A percentile compares a stretch with the other conserved stretches of the same genome.
These are phyloP conservation scores for Myripristis murdjan DNA, from an alignment of 2,797 vertebrate genomes.

Conservation along the genomic window DNA sequence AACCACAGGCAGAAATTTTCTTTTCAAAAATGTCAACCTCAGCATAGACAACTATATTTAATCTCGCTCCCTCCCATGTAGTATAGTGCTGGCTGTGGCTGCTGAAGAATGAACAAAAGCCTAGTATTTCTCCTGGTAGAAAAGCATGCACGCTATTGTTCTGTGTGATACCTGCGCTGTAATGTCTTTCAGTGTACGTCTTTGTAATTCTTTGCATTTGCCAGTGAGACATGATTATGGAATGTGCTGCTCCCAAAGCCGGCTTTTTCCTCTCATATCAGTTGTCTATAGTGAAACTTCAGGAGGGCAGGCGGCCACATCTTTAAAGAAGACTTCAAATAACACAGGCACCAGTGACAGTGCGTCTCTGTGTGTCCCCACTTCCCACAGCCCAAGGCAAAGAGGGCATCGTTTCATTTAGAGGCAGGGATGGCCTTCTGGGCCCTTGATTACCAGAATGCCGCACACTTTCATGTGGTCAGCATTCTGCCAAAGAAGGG, in stretches of 20 bases:
- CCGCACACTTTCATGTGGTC: constrained; percentile 84
- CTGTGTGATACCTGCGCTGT: constrained; percentile 41
- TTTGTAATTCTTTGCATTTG: constrained; percentile 21
- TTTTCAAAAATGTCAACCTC: constrained; percentile 59
- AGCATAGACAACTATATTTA: constrained; percentile 65
- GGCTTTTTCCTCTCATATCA: constrained; percentile 48
- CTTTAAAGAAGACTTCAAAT: constrained; percentile 61
- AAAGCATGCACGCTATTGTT: constrained; percentile 30
- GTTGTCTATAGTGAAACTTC: constrained; percentile 52
- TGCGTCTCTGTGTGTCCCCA: constrained; percentile 62
- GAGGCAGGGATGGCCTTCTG: constrained; percentile 77
- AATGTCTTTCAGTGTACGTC: constrained; percentile 13
- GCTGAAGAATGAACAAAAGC: constrained; percentile 41
- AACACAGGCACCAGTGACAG: constrained; percentile 60
- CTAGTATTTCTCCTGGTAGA: neutral
- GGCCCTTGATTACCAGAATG: constrained; percentile 74
- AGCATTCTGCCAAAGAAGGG: constrained; percentile 73
- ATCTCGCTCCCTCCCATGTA: constrained; percentile 23
- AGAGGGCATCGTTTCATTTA: constrained; percentile 74
- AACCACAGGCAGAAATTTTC: constrained; percentile 60
- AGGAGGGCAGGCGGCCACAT: constrained; percentile 56
- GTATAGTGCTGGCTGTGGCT: constrained; percentile 1
- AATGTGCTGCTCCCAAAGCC: constrained; percentile 43
- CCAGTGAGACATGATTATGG: constrained; percentile 45
- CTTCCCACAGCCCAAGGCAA: constrained; percentile 68